A percentile compares a stretch with the other conserved stretches of the same genome.
These are phyloP conservation scores for Sinocyclocheilus grahami DNA, from an alignment of 2,113 vertebrate species.

Conservation along the genomic window DNA sequence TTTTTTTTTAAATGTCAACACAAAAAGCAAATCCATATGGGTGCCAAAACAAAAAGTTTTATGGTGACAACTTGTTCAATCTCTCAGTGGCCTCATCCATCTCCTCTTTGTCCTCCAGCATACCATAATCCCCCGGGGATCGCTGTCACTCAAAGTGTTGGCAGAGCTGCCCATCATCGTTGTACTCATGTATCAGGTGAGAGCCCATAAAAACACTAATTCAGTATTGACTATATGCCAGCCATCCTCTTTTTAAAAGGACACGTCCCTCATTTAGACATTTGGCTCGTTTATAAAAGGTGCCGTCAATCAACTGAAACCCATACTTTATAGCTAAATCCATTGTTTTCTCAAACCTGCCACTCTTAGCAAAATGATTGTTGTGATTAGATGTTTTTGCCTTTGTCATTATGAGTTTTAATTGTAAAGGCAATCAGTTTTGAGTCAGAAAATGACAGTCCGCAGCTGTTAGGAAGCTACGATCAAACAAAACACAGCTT, in stretches of 20 bases:
- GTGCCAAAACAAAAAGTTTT: neutral
- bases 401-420: neutral
- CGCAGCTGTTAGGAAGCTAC: neutral
- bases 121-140: constrained; percentile 95
- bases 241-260: neutral
- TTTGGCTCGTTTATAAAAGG: neutral
- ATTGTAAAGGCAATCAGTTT: neutral
- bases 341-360: neutral
- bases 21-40: neutral
- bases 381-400: neutral
- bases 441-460: neutral
- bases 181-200: constrained; percentile 98
- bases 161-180: constrained; percentile 98
- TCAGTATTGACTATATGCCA: neutral
- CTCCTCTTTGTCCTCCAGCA: constrained; percentile 78
- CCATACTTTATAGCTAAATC: neutral
- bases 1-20: no score
- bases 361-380: neutral
- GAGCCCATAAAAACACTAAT: constrained; percentile 50
- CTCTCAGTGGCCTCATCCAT: constrained; percentile 43
- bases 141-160: constrained; percentile 94
- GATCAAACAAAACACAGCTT: neutral
- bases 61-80: constrained; percentile 43
- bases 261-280: neutral
- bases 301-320: neutral